Evolutionary conservation across 2,888 invertebrate species (phyloP), one percentile per base, ranked within the genome.

Genomic region (Arge pagana): DNA sequence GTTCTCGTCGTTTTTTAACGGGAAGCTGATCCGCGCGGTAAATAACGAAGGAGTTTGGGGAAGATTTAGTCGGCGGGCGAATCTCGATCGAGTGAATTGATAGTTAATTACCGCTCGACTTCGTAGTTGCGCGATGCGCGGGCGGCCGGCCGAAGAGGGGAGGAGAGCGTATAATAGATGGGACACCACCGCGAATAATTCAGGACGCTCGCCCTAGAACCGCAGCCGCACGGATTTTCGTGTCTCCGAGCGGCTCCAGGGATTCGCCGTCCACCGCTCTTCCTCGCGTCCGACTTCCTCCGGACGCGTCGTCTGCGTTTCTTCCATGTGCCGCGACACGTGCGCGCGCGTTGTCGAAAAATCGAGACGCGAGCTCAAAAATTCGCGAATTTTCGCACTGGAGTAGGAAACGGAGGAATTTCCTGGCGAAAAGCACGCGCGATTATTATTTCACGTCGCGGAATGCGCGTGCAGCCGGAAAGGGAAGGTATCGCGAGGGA

Each of bases 181-280:
- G 70, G 66, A 67, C 63, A 63, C 59, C 64, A 66, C 63, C 68
- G 67, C 64, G 69, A 59, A 65, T 70, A 71, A 71, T 70, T 71
- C 70, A 71, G 70, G 61, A 58, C 63, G 45, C 35, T 45, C 33
- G 45, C 45, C 45, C 33, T 35, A 45, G 21, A n/a, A 31, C 45
- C 33, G 15, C 35, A 16, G 45, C 45, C 45, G 63, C 65, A 65
- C 67, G 71, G 71, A 69, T 70, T 70, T 69, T 69, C 70, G 61
- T 68, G 67, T 71, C 70, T 67, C 67, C 24, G 35, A 45, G 7
- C 31, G 26, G 11, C n/a, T 15, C 26, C 24, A 11, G 33, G 33
- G 33, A 33, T 33, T 15, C 33, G 23, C 45, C 21, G 23, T 23
- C 31, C 24, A 26, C 21, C 45, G 33, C 2, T 13, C 37, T 6